Conservation (phyloP, 2,888 invertebrate genomes). For the Clanis bilineata region DNA sequence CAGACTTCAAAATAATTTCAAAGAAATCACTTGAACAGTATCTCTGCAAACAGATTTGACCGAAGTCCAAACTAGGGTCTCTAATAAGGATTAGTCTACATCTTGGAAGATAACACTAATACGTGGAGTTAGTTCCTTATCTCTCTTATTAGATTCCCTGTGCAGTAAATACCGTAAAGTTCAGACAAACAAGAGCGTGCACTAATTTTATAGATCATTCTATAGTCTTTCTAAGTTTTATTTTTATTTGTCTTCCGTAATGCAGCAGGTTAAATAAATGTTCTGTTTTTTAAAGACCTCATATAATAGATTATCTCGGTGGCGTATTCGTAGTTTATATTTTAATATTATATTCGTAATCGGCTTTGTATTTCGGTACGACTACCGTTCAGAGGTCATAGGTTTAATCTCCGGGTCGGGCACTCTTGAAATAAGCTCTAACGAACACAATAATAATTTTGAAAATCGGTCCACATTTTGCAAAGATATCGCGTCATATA, state of each 20-base stretch:
- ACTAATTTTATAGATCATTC: neutral
- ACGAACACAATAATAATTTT: too few relatives aligned
- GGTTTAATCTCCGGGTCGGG: too few relatives aligned
- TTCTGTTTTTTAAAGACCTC: too few relatives aligned
- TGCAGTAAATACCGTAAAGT: neutral
- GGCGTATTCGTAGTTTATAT: too few relatives aligned
- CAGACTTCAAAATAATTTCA: too few relatives aligned
- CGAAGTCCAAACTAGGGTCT: neutral
- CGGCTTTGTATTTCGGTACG: too few relatives aligned
- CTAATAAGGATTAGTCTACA: neutral
- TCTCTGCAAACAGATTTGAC: neutral
- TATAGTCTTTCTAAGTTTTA: neutral
- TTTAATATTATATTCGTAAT: too few relatives aligned
- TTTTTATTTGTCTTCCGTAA: neutral
- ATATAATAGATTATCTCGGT: too few relatives aligned
- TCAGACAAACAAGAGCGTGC: neutral
- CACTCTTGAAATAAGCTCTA: too few relatives aligned
- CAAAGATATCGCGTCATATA: too few relatives aligned
- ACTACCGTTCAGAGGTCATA: too few relatives aligned
- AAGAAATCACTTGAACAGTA: neutral
- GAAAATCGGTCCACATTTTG: too few relatives aligned
- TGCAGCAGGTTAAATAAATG: neutral
- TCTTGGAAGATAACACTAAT: conserved; percentile 3
- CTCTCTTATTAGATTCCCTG: neutral
- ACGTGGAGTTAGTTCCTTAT: neutral